A percentile compares a stretch with the other conserved stretches of the same genome.
Conservation (phyloP, 2,113 vertebrate genomes). For the Balaenoptera acutorostrata region DNA sequence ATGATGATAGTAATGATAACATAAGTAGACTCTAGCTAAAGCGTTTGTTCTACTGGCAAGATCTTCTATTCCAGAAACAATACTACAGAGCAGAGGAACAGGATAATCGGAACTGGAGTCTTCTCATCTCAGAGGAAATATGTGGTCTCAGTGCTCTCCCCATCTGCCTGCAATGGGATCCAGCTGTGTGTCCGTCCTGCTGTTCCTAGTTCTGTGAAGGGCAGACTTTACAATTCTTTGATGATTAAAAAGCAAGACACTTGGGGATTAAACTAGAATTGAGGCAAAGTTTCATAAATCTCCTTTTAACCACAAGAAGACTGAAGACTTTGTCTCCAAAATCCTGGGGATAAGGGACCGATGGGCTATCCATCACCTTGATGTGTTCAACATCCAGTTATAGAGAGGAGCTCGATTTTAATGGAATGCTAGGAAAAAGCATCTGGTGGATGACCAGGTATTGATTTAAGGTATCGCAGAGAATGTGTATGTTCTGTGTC, state of each 20-base stretch:
- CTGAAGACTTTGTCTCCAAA: slow-evolving; percentile 40
- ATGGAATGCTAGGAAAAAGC: slow-evolving; percentile 2
- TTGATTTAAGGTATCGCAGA: slow-evolving; percentile 39
- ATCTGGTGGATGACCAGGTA: neutral
- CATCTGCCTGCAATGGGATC: neutral
- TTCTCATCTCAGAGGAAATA: neutral
- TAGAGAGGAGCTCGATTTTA: slow-evolving; percentile 20
- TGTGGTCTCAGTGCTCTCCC: neutral
- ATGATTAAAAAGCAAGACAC: slow-evolving; percentile 26
- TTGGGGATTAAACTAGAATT: slow-evolving; percentile 37
- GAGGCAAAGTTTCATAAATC: slow-evolving; percentile 48
- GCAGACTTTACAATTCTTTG: neutral
- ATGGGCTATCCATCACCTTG: neutral
- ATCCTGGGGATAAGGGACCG: neutral
- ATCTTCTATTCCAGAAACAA: slow-evolving; percentile 21
- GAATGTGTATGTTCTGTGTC: neutral
- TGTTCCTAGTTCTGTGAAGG: neutral
- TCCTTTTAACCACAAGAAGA: slow-evolving; percentile 35
- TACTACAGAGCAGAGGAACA: neutral
- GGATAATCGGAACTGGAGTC: neutral
- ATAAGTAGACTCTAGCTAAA: neutral
- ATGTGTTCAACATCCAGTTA: slow-evolving; percentile 7
- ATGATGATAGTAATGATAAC: neutral
- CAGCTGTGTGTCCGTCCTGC: neutral
- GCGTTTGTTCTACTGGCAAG: neutral